Conservation (phyloP, 2,113 vertebrate genomes). For the Monopterus albus region DNA sequence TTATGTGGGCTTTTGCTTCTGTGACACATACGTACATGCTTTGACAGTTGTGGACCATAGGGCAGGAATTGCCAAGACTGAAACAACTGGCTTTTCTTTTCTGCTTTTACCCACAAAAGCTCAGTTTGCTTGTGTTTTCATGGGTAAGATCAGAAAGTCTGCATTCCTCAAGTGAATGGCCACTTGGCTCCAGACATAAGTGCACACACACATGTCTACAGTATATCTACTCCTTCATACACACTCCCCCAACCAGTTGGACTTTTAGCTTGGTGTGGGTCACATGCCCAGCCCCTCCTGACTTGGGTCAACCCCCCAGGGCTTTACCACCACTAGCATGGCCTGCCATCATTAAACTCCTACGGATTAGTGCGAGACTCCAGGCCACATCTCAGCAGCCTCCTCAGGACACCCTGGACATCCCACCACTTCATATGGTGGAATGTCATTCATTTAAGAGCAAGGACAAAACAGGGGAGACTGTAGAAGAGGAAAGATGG, state of each 20-base stretch:
- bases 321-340: constrained; percentile 60
- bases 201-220: constrained; percentile 41
- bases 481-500: constrained; percentile 12
- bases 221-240: constrained; percentile 13
- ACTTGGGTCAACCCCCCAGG: constrained; percentile 69
- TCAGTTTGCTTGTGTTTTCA: constrained; percentile 31
- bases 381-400: constrained; percentile 65
- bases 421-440: constrained; percentile 44
- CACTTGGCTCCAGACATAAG: constrained; percentile 59
- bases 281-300: constrained; percentile 78
- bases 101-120: constrained; percentile 7
- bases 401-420: constrained; percentile 60
- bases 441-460: too few relatives aligned
- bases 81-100: constrained; percentile 33
- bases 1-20: constrained; percentile 2
- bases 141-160: constrained; percentile 31
- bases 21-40: background rate
- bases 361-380: constrained; percentile 80
- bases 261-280: constrained; percentile 63
- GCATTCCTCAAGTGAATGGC: constrained; percentile 56
- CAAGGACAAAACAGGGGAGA: background rate
- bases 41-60: constrained; percentile 12
- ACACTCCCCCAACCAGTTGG: constrained; percentile 61
- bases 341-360: constrained; percentile 77
- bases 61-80: constrained; percentile 18